Base-by-base conservation (phyloP, 2,888 invertebrate genomes). In the Drosophila nr. medialis region DNA sequence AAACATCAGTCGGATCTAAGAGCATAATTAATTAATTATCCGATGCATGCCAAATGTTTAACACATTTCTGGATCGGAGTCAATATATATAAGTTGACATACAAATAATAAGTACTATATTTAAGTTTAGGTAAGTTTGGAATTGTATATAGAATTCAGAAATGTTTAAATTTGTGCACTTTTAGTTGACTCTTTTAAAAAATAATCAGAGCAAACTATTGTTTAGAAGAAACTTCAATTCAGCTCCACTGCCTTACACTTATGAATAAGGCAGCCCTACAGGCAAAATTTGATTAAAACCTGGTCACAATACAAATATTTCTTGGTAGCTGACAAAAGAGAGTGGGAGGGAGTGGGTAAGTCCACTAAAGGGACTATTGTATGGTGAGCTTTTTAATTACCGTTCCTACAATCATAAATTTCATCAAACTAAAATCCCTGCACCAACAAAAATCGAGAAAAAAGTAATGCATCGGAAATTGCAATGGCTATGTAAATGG, bases 331-430 rank as follows among this genome's bases (percentile, higher is more conserved):
- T 24, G 45, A 7, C 15, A 45, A 45, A 7, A 4, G 4, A 45
- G 21, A 42, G 21, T 42, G 21, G 5, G 5, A 21, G 1, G 5
- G 21, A 21, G 21, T 11, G 42, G 11, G 2, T 42, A 45, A 21
- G 21, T 24, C 21, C 27, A 42, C 38, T 36, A 51, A 64, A 60
- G 45, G 32, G 59, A 55, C 71, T 54, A 51, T 62, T 64, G 67
- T 69, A n/a, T 58, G 60, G 65, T 65, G 42, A 55, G 54, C 38
- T 54, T 71, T 65, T 74, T 64, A 81, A 77, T 72, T 67, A 72
- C 51, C 75, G 60, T 15, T 45, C 2, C 15, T 15, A 15, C 67
- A 55, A 81, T 61, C 64, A 53, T 15, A 24, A 59, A 72, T 54
- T 65, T 64, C 72, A 87, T 71, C 76, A 59, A 69, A 49, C 64